These are phyloP conservation scores for Trogon melanurus DNA, from an alignment of 2,113 vertebrate genomes.

Conservation along the genomic window DNA sequence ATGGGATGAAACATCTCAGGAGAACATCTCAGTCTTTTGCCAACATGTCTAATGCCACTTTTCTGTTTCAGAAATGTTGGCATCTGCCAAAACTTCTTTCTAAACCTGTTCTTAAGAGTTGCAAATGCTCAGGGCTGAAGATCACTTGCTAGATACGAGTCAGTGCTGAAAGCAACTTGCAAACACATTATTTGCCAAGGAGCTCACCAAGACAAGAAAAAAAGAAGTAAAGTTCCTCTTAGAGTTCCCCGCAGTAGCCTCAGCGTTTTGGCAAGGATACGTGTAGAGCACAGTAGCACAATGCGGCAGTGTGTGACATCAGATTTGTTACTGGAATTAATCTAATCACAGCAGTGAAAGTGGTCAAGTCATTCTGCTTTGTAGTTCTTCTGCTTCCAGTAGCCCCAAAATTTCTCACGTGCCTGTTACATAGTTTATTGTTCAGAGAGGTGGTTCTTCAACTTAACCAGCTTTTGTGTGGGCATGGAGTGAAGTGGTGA, in stretches of 20 bases:
- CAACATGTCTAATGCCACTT: neutral
- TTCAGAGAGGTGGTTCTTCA: neutral
- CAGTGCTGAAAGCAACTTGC: neutral
- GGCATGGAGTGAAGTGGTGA: neutral
- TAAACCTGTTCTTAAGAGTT: neutral
- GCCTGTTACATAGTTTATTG: neutral
- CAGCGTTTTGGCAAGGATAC: neutral
- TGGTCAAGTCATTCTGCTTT: neutral
- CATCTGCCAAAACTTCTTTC: neutral
- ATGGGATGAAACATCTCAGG: neutral
- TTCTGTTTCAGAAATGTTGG: neutral
- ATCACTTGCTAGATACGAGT: neutral
- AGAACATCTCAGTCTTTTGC: neutral
- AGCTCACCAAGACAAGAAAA: neutral
- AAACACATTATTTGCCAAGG: neutral
- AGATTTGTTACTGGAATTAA: conserved; percentile 2
- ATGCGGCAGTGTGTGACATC: neutral
- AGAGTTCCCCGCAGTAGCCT: neutral
- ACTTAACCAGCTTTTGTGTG: neutral
- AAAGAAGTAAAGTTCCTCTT: neutral
- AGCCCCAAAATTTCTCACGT: neutral
- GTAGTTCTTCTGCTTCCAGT: neutral
- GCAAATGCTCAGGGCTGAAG: neutral
- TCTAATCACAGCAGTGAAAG: neutral
- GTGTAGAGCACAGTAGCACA: neutral